A percentile compares a stretch with the other conserved stretches of the same genome.
Evolutionary conservation across 1,140 invertebrate species (phyloP).

Genomic region (Asobara japonica): DNA sequence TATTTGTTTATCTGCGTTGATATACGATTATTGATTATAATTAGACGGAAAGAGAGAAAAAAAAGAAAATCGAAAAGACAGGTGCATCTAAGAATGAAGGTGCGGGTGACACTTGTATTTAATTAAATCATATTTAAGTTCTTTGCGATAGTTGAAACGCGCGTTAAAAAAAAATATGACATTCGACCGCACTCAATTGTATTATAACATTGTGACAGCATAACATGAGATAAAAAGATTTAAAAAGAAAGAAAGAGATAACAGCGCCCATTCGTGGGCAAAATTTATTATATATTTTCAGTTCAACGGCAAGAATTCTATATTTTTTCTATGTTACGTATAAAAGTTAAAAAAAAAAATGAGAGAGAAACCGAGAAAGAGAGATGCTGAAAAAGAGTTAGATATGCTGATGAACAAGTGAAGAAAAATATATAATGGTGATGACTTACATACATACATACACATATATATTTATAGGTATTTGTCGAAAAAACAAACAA

Average conservation of each 20-base stretch:
- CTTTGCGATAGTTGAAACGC: not conserved
- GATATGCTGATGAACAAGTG: constrained; percentile 34
- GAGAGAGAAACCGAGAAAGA: constrained; percentile 28
- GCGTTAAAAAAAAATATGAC: constrained; percentile 3
- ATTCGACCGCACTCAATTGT: constrained; percentile 19
- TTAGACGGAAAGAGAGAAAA: not conserved
- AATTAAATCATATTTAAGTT: not conserved
- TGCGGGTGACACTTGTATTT: not conserved
- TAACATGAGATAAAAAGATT: constrained; percentile 34
- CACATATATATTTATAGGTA: constrained; percentile 64
- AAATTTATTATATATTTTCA: constrained; percentile 62
- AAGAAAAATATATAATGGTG: constrained; percentile 37
- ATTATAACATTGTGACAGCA: constrained; percentile 24
- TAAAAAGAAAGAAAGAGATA: constrained; percentile 36
- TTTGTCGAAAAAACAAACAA: constrained; percentile 55
- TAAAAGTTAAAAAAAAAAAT: constrained; percentile 52
- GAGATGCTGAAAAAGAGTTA: constrained; percentile 43
- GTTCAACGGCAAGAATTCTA: constrained; percentile 60
- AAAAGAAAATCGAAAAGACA: not conserved
- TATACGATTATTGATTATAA: not conserved
- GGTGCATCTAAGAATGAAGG: not conserved
- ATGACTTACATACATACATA: constrained; percentile 45
- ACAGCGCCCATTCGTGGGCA: not conserved
- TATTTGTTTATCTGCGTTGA: not conserved
- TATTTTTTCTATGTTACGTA: constrained; percentile 67